These are phyloP conservation scores for Pardosa pseudoannulata DNA, from an alignment of 2,888 invertebrate species.

Conservation along the genomic window DNA sequence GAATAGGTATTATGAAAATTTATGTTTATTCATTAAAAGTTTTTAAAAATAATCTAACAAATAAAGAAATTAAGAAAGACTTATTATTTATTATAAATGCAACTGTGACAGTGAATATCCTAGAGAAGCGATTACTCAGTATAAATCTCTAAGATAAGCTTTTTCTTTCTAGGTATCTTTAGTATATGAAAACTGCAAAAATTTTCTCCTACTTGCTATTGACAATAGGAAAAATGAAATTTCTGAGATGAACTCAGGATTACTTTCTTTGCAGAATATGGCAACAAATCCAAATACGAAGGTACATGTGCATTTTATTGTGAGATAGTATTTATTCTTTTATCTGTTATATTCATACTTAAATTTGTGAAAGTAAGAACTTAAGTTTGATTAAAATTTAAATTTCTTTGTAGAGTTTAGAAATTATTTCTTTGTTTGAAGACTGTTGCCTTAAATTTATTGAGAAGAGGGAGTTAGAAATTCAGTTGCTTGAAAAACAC, in stretches of 20 bases:
- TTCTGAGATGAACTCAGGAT: not conserved
- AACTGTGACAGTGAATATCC: too few species aligned
- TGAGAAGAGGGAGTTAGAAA: conserved; percentile 20
- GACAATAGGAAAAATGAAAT: conserved; percentile 28
- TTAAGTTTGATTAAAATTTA: too few species aligned
- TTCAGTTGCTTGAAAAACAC: not conserved
- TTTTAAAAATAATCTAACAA: too few species aligned
- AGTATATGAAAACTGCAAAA: conserved; percentile 6
- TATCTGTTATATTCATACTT: too few species aligned
- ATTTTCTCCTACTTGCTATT: conserved; percentile 8
- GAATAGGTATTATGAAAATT: too few species aligned
- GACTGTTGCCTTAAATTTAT: not conserved
- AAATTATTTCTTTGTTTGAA: conserved; percentile 7
- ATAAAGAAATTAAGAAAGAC: too few species aligned
- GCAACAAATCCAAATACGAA: not conserved
- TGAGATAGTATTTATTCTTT: too few species aligned
- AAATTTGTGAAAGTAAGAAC: too few species aligned
- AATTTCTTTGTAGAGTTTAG: not conserved
- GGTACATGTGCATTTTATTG: not conserved
- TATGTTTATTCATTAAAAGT: too few species aligned
- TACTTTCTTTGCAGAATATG: not conserved
- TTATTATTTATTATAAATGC: too few species aligned
- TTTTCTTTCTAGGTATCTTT: conserved; percentile 7
- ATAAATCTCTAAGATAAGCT: not conserved
- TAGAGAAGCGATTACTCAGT: not conserved